phyloP scores from a whole-genome alignment of 1,140 invertebrate species.

The Penaeus chinensis region DNA sequence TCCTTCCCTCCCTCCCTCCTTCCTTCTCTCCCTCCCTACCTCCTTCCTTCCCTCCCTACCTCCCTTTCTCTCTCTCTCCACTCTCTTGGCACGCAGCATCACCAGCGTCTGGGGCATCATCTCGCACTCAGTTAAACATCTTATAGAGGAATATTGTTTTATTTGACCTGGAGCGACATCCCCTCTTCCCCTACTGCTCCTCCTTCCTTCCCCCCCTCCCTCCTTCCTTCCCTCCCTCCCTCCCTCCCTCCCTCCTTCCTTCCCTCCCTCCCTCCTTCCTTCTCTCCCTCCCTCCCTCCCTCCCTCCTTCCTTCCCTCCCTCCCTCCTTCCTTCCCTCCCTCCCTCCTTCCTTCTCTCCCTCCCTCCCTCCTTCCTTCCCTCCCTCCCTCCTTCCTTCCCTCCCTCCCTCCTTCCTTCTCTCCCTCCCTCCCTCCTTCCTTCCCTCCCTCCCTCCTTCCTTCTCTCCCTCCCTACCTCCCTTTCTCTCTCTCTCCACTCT shows the following conservation, averaged over 20 bases:
- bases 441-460: not conserved
- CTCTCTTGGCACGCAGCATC: no score
- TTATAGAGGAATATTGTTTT: not conserved
- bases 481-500: no score
- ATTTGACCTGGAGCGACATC: not conserved
- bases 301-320: no score
- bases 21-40: not conserved
- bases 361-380: no score
- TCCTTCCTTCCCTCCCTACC: not conserved
- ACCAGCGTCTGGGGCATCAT: no score
- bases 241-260: constrained; percentile 11
- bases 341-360: no score
- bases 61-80: not conserved
- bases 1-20: not conserved
- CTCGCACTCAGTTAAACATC: no score
- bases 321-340: no score
- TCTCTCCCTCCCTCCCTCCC: not conserved
- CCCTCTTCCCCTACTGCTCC: not conserved
- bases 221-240: not conserved
- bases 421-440: not conserved
- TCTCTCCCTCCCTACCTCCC: no score
- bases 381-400: no score
- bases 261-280: constrained; percentile 7
- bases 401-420: not conserved
- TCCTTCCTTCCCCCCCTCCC: not conserved